Conservation (phyloP, 37 sponge, comb jelly and placozoan genomes). For the Chondrosia reniformis region DNA sequence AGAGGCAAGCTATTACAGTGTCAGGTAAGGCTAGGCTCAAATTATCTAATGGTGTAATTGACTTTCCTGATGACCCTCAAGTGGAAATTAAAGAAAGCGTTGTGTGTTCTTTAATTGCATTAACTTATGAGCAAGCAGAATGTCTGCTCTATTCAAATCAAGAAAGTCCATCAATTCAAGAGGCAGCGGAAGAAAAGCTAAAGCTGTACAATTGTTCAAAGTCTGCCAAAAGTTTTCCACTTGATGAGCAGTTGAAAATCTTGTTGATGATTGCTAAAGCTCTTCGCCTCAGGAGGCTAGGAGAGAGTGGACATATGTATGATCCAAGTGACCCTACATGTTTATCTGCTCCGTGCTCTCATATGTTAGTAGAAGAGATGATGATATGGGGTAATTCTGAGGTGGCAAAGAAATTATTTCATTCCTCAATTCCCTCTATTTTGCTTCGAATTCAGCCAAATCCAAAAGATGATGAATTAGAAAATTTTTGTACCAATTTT, state of each 20-base stretch:
- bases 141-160: slow-evolving; percentile 15
- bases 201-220: background rate
- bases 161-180: background rate
- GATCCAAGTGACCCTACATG: slow-evolving; percentile 15
- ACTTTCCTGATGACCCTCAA: background rate
- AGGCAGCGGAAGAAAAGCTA: background rate
- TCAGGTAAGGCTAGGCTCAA: background rate
- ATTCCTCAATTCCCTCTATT: slow-evolving; percentile 2
- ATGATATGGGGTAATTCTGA: slow-evolving; percentile 69
- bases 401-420: slow-evolving; percentile 30
- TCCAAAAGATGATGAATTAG: slow-evolving; percentile 35
- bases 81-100: slow-evolving; percentile 17
- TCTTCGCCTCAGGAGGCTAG: slow-evolving; percentile 28
- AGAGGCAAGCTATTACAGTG: background rate
- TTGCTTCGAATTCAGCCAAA: slow-evolving; percentile 39
- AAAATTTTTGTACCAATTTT: background rate
- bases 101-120: slow-evolving; percentile 26
- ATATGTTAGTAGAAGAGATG: slow-evolving; percentile 64
- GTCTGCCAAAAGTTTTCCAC: background rate
- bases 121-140: slow-evolving; percentile 54
- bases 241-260: background rate
- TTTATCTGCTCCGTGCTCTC: slow-evolving; percentile 30
- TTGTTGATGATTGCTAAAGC: slow-evolving; percentile 24
- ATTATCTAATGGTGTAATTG: background rate
- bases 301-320: background rate